Base-by-base conservation (phyloP, 1,140 invertebrate genomes). In the Drosophila gunungcola region DNA sequence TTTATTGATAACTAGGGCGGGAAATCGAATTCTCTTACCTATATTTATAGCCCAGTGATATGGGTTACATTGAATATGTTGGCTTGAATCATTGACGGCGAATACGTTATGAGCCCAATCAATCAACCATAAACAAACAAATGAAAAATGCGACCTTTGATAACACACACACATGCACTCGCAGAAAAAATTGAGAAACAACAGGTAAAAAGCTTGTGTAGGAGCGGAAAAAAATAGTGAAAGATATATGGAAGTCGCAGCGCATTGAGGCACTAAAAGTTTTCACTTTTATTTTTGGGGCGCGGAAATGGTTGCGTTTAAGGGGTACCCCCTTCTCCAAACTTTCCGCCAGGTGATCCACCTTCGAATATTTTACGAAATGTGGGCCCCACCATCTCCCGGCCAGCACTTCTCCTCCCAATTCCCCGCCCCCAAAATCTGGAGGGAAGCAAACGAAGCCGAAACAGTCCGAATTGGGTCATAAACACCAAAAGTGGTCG, bases 251-350 rank as follows among this genome's bases (percentile, higher is more conserved):
- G 53, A 32, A 49, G 63, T 57, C 43, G 45, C 29, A 25, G 67
- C 32, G 53, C 45, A 45, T 21, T 21, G 16, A 52, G 62, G 42
- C 60, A 80, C 81, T 73, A 68, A 68, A 73, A 73, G 64, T 77
- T 84, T 84, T 85, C 77, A 85, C 81, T 84, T 84, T 84, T 84
- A 84, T 83, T 84, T 83, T 83, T 79, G 67, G 80, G 80, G 80
- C 80, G 60, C 80, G 80, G 80, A 83, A 83, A 83, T 83, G 76
- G 38, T 64, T 67, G 58, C 58, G 58, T 63, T 67, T 34, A 36
- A 25, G 63, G 52, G 52, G 38, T n/a, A 12, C 9, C 38, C 36
- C 46, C n/a, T 34, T 32, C 48, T 34, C 16, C 48, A 29, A n/a
- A n/a, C 32, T 49, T 39, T 39, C 38, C 55, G 55, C 55, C 55